Base-by-base conservation (phyloP, 2,797 vertebrate genomes). In the Tiaroga cobitis region DNA sequence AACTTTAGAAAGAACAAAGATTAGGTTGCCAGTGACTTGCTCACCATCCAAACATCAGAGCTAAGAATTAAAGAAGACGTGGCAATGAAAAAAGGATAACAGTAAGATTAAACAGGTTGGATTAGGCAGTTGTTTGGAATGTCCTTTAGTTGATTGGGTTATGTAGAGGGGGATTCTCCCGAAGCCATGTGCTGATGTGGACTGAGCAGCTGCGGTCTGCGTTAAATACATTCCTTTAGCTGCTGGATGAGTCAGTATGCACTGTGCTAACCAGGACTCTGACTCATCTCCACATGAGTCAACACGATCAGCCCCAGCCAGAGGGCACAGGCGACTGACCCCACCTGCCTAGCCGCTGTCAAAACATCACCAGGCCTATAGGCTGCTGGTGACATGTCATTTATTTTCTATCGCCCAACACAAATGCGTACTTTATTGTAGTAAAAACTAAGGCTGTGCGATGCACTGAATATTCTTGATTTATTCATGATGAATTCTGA, bases 211-310 rank as follows among this genome's bases (percentile, higher is more conserved):
- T 51, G 72, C 10, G 46, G 56, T 26, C 29, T 76, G 39, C 4
- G 16, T 84, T 84, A 32, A 78, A 79, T 41, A 21, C 67, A 84
- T 84, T 84, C 65, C 26, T 84, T 59, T n/a, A n/a, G 34, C 26
- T 39, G 79, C 73, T 39, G 59, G 29, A 77, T 82, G 69, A 69
- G 61, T 87, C 82, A 86, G 26, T 39, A 51, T 78, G 59, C 24
- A 24, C 54, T 73, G 51, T 74, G 81, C 81, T 65, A 54, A 76
- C 73, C 24, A 70, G 29, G 65, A 34, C 24, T 72, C 67, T 84
- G 83, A 84, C 67, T 79, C 75, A 79, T 54, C 26, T 43, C 19
- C 75, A 84, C 83, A 79, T 84, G 83, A 79, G 37, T 79, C 51
- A 84, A 84, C 51, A 72, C 1, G 49, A 78, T 79, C 65, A 46